A percentile compares a stretch with the other conserved stretches of the same genome.
Evolutionary conservation across 1,140 invertebrate genomes (phyloP).

Genomic region (Caenorhabditis tropicalis): DNA sequence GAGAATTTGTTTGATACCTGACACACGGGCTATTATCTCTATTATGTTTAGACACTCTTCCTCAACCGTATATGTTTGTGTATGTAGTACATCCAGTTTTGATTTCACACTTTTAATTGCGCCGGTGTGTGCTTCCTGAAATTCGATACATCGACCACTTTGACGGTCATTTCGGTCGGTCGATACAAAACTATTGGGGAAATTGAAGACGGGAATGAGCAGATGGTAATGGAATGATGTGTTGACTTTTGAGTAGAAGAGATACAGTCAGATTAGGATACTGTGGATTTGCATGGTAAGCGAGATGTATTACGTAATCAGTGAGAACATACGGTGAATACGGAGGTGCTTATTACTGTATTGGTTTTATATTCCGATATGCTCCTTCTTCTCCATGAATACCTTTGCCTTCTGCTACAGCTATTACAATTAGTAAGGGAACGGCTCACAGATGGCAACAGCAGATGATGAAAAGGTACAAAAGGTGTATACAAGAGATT

Average conservation of each 20-base stretch:
- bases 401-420: not conserved
- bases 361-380: constrained; percentile 13
- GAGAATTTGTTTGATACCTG: constrained; percentile 37
- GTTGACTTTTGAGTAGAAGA: not conserved
- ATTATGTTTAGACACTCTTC: constrained; percentile 18
- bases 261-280: constrained; percentile 31
- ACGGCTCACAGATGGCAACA: constrained; percentile 32
- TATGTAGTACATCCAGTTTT: constrained; percentile 30
- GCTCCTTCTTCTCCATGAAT: not conserved
- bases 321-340: constrained; percentile 35
- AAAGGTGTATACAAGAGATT: not conserved
- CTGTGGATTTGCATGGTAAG: not conserved
- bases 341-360: not conserved
- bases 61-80: not conserved
- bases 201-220: not conserved
- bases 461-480: not conserved
- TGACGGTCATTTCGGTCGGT: not conserved
- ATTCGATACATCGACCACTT: constrained; percentile 19
- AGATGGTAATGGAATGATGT: not conserved
- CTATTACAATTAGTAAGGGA: not conserved
- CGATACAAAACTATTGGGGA: not conserved
- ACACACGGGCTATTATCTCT: constrained; percentile 38
- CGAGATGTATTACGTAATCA: constrained; percentile 29
- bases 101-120: constrained; percentile 42
- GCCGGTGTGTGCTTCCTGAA: constrained; percentile 31